These are phyloP conservation scores for Calliphora vomitoria DNA, from an alignment of 2,888 invertebrate species.

Conservation along the genomic window DNA sequence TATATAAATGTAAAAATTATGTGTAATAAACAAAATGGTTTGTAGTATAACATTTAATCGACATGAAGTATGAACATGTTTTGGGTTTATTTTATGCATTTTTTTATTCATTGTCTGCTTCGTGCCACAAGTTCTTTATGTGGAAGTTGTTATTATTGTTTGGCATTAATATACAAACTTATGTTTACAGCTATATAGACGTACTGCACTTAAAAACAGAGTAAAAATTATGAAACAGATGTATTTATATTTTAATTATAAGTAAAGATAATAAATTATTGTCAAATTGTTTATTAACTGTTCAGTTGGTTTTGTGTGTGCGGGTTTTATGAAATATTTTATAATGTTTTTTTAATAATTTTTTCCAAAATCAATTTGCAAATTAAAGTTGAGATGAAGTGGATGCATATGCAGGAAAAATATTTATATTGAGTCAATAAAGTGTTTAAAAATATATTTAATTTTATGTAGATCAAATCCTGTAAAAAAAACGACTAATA, in stretches of 20 bases:
- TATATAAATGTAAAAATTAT: too few species aligned
- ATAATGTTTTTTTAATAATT: not conserved
- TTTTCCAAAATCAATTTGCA: slow-evolving; percentile 39
- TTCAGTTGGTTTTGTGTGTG: slow-evolving; percentile 10
- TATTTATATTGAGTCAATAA: too few species aligned
- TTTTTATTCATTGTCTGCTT: slow-evolving; percentile 27
- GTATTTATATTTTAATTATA: slow-evolving; percentile 34
- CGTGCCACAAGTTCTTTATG: slow-evolving; percentile 21
- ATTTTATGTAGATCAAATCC: too few species aligned
- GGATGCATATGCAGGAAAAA: too few species aligned
- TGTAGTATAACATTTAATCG: not conserved
- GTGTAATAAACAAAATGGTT: not conserved
- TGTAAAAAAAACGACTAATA: too few species aligned
- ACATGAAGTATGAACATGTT: not conserved
- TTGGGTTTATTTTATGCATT: not conserved
- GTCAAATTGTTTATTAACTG: slow-evolving; percentile 64
- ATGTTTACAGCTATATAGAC: not conserved
- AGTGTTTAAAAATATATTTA: too few species aligned
- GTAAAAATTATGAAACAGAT: slow-evolving; percentile 44
- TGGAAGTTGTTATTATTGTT: not conserved
- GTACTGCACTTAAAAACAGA: not conserved
- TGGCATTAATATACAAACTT: slow-evolving; percentile 17
- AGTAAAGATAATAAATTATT: slow-evolving; percentile 63
- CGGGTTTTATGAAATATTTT: not conserved
- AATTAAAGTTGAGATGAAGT: slow-evolving; percentile 18